Evolutionary conservation across 1,140 invertebrate genomes (phyloP), one percentile per base, ranked within the genome.

Genomic region (Sipha flava): DNA sequence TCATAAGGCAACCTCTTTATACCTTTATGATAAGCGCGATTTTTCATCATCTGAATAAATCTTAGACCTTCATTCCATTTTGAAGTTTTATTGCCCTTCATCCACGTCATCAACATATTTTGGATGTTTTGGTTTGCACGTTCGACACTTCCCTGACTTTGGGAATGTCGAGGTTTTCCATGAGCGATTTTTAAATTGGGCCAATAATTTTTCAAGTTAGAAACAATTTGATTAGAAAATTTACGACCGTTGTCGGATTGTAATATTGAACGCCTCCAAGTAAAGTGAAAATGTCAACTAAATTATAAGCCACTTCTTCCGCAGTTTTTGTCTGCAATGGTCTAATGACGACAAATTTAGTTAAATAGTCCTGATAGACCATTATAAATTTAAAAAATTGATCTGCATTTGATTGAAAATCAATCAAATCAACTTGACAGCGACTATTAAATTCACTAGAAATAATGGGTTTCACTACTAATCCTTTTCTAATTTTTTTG

Each of bases 351-450:
- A 86, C 81, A 83, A 87, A 88, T 83, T 88, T 88, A 0, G 86
- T 88, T 37, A 87, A 82, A 81, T 88, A 85, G 77, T 87, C 84
- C 84, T 87, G 85, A 82, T 88, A 88, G n/a, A 86, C 82, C 49
- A 88, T 80, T 75, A 88, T 85, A 81, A 85, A 87, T 81, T 85
- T 86, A 79, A 80, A 86, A 2, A 85, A 82, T 23, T 84, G 83
- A 84, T 87, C 86, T 54, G 83, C 79, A 64, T 85, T 82, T 37
- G 84, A 83, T 81, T 88, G 86, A 31, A 85, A 81, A 81, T 87
- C 85, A 49, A 88, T 88, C 14, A 88, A 80, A 82, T 88, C 87
- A 16, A 88, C 84, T 84, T 88, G 86, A 80, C 85, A 86, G 68
- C 86, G 47, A 73, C 49, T 81, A 80, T 86, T 85, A 70, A 85